Base-by-base conservation (phyloP, 1,140 invertebrate genomes). In the Hyles euphorbiae region DNA sequence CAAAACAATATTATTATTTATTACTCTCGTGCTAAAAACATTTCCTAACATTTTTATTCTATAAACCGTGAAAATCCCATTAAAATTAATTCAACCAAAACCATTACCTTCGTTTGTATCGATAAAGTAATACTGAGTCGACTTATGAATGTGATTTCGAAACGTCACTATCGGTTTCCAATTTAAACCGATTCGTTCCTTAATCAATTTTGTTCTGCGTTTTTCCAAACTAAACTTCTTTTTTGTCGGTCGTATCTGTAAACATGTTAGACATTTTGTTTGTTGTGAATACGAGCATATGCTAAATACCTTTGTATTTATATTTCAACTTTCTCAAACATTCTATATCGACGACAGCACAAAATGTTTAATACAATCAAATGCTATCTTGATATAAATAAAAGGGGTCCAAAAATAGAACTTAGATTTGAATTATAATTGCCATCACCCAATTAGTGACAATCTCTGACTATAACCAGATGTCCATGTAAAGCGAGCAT, bases 151-250 rank as follows among this genome's bases (percentile, higher is more conserved):
- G 82, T 87, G 82, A 82, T 87, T 87, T 89, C 83, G 82, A 83
- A 89, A 87, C 81, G 73, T 83, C 85, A 87, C 81, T 86, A 86
- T 89, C 87, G 83, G 72, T 83, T 87, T 89, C 78, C 84, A 87
- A 89, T 88, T 87, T 88, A 87, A 86, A 80, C 72, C 87, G 76
- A 89, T 89, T 89, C 87, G 87, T 88, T 89, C 83, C 85, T 86
- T 88, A 86, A 83, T 84, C 83, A 83, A 81, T 86, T 86, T 83
- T 79, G 74, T 83, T 81, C 65, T 84, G 76, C 65, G 67, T 84
- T 84, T 85, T 82, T 84, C 77, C 71, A 72, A 75, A 77, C 65
- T 73, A 67, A 68, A 72, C 74, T 72, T 74, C 66, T 75, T 22
- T 80, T 75, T 68, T 73, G 65, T 78, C 70, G 67, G 67, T 73